A percentile compares a stretch with the other conserved stretches of the same genome.
Conservation (phyloP, 2,113 vertebrate genomes). For the Tachuris rubrigastra region DNA sequence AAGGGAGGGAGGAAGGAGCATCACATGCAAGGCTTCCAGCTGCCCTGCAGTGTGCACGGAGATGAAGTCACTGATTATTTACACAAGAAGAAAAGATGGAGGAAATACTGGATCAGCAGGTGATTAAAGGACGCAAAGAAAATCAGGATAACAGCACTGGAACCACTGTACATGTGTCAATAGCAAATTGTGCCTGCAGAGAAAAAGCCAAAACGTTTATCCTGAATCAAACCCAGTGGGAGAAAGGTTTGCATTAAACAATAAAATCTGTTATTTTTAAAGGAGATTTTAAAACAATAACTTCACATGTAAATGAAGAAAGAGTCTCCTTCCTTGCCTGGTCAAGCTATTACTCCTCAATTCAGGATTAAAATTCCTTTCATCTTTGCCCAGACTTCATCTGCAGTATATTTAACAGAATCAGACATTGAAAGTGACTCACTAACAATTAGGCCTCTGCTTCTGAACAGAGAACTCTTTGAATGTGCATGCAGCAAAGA, state of each 20-base stretch:
- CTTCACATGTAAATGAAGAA: not conserved
- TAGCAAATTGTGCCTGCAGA: not conserved
- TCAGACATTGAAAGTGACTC: slow-evolving; percentile 29
- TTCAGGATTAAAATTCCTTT: not conserved
- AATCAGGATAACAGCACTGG: not conserved
- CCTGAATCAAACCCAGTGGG: not conserved
- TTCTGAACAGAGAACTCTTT: slow-evolving; percentile 9
- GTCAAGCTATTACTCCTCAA: not conserved
- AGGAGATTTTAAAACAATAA: slow-evolving; percentile 27
- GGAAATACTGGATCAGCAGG: slow-evolving; percentile 7
- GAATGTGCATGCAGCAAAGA: not conserved
- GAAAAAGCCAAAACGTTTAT: slow-evolving; percentile 24
- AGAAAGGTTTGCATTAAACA: not conserved
- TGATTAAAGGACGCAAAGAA: slow-evolving; percentile 3
- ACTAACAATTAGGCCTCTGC: not conserved
- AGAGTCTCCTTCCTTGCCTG: not conserved
- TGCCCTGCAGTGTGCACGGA: not conserved
- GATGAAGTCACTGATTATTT: slow-evolving; percentile 33
- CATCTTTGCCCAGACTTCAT: not conserved
- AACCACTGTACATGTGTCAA: not conserved
- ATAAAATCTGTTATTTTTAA: slow-evolving; percentile 1
- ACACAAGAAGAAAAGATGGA: not conserved
- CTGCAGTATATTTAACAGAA: slow-evolving; percentile 18
- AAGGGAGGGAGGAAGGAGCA: not conserved
- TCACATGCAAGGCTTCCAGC: not conserved